Base-by-base conservation (phyloP, 2,888 invertebrate genomes). In the Lithosia quadra region DNA sequence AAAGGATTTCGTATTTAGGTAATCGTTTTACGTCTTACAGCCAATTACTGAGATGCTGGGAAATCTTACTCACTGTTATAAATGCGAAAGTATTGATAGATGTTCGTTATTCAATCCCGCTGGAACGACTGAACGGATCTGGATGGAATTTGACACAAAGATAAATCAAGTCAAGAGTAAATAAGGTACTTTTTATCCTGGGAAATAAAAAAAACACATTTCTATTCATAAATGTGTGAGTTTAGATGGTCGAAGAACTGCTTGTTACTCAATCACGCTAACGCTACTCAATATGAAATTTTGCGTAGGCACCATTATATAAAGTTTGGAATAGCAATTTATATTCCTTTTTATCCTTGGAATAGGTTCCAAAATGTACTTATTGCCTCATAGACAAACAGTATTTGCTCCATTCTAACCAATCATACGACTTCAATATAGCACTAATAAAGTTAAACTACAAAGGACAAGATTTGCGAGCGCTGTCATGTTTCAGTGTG, bases 11-110 rank as follows among this genome's bases (percentile, higher is more conserved):
- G 78, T 79, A 79, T 81, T 76, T 81, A 83, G 71, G 69, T 88
- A 89, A 88, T 87, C 87, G 85, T 83, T 86, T 85, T 83, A 83
- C 79, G 77, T 81, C 82, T 79, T 72, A 78, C 72, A 79, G 75
- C 76, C 84, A 86, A 88, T 87, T 87, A 87, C 85, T 74, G 80
- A 83, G 80, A 76, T 75, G 77, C 69, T 71, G 75, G 82, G 72
- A 81, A 81, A 49, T 49, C 49, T 49, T 49, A 43, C 43, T 43
- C 18, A n/a, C 49, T 49, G 49, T n/a, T 49, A 1, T 49, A 49
- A 49, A 49, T 49, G 49, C 49, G n/a, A 49, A 49, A 49, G 49
- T 49, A 7, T 49, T 18, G 8, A n/a, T 49, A 18, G n/a, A 49
- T 49, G 18, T 43, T 18, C 18, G 43, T 5, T 43, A 43, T 5